These are phyloP conservation scores for Lepilemur ruficaudatus DNA, from an alignment of 2,797 vertebrate species.

Conservation along the genomic window DNA sequence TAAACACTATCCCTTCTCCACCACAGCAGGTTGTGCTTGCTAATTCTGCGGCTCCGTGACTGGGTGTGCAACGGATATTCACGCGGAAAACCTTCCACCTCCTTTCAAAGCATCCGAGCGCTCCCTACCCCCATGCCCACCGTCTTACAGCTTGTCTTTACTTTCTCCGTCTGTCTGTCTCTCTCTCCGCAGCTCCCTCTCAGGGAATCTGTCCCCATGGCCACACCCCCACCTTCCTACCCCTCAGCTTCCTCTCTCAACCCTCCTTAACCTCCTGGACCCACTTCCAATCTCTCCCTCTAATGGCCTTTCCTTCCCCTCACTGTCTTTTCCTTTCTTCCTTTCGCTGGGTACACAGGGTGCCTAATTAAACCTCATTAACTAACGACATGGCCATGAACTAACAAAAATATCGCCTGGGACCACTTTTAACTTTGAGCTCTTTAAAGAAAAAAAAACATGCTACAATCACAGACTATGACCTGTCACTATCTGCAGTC, in stretches of 20 bases:
- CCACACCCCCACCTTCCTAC: fast-evolving
- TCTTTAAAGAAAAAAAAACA: not conserved
- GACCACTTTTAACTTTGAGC: not conserved
- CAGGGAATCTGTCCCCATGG: not conserved
- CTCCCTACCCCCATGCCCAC: not conserved
- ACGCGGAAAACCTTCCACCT: not conserved
- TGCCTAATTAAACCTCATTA: not conserved
- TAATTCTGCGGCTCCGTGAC: not conserved
- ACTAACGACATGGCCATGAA: not conserved
- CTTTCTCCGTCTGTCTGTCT: not conserved
- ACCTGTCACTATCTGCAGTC: not conserved
- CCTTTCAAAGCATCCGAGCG: not conserved
- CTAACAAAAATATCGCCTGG: not conserved
- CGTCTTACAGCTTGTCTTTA: not conserved
- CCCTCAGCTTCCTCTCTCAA: not conserved
- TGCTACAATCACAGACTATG: not conserved
- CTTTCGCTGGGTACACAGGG: not conserved
- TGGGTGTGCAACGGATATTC: not conserved
- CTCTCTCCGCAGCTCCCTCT: not conserved
- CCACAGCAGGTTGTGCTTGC: not conserved
- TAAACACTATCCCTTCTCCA: not conserved
- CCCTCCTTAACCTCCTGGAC: not conserved
- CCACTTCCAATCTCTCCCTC: not conserved
- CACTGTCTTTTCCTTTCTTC: not conserved
- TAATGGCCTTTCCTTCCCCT: not conserved